Base-by-base conservation (phyloP, 2,888 invertebrate genomes). In the Drosophila lutescens region DNA sequence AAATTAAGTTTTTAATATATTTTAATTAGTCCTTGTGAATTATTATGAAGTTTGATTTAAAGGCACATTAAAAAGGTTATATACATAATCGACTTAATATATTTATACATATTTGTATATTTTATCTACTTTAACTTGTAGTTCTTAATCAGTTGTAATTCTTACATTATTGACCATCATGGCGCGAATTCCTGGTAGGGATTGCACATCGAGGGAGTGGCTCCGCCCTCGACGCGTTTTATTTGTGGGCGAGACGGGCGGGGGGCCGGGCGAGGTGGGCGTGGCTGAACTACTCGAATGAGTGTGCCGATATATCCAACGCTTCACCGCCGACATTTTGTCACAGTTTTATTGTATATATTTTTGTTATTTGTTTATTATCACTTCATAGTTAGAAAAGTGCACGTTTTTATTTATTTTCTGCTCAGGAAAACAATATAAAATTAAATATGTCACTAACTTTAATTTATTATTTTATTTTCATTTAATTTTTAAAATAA, bases 161-260 rank as follows among this genome's bases (percentile, higher is more conserved):
- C 81, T 80, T 79, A 86, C 84, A 73, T 87, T 88, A 81, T 84
- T 91, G 67, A 90, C 89, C 67, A 92, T 44, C 73, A 92, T 71
- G n/a, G 89, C 79, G 23, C 91, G 89, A 26, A 92, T 88, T 53
- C 92, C 92, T 55, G 92, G 91, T 57, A 92, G 69, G 4, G 92
- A 89, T 65, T 92, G 91, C 50, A 92, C 92, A 82, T 92, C 92
- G 32, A 92, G 82, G 20, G 92, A 92, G 58, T 91, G 91, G 72
- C 92, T 92, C 60, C 92, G 91, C 36, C 90, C 91, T 20, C 92
- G 91, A 40, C 88, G 87, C n/a, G 78, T 78, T 85, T 90, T 76
- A 69, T 49, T 68, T 63, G 83, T 83, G 13, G 87, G 80, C 17
- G 89, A 77, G 4, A 84, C 68, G 59, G 87, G 78, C 9, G 90